phyloP scores from a whole-genome alignment of 2,797 vertebrate species.

The Enteromius fasciolatus region DNA sequence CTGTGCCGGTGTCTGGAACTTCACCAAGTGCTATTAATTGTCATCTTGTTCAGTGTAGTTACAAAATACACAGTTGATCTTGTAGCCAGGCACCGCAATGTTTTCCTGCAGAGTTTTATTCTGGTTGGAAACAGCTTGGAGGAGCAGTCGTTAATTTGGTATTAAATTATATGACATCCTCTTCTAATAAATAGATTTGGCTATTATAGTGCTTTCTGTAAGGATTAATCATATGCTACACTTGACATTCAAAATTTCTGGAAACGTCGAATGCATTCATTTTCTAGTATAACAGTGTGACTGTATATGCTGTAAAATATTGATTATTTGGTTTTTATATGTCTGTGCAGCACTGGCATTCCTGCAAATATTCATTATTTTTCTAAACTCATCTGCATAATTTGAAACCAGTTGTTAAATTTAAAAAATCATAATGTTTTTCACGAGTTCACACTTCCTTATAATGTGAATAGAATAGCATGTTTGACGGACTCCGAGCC shows the following conservation, averaged over 20 bases:
- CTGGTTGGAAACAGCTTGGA: conserved; percentile 13
- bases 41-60: conserved; percentile 17
- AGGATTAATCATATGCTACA: background rate
- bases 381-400: no score
- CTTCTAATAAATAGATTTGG: background rate
- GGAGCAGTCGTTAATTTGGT: conserved; percentile 30
- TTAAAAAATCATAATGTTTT: no score
- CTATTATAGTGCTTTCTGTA: background rate
- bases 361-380: no score
- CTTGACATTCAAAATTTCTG: background rate
- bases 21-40: conserved; percentile 40
- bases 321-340: background rate
- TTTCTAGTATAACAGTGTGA: background rate
- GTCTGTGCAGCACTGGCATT: no score
- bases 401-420: no score
- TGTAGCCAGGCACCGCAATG: conserved; percentile 12
- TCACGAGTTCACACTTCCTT: no score
- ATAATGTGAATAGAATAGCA: no score
- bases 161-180: conserved; percentile 26
- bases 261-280: background rate
- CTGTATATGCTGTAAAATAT: background rate
- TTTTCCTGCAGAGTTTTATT: conserved; percentile 9
- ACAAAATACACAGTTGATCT: conserved; percentile 32
- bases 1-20: conserved; percentile 12
- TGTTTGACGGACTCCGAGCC: no score